These are phyloP conservation scores for Leguminivora glycinivorella DNA, from an alignment of 1,140 invertebrate species.

Conservation along the genomic window DNA sequence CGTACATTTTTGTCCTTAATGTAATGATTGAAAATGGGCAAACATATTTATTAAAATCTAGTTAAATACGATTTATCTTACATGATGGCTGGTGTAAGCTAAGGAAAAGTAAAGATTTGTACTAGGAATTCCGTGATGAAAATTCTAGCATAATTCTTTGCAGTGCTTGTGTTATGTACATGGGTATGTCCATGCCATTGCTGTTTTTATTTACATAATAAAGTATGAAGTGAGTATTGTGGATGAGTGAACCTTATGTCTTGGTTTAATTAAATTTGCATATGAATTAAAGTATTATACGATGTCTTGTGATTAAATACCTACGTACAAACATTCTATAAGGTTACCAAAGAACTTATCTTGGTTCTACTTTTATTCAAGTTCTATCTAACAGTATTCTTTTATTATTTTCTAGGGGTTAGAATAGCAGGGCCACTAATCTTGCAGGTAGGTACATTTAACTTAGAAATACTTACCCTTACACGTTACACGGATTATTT, in stretches of 20 bases:
- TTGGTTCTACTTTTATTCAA: conserved; percentile 7
- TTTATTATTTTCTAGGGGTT: conserved; percentile 7
- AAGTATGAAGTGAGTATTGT: not conserved
- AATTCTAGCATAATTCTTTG: not conserved
- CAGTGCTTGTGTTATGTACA: conserved; percentile 12
- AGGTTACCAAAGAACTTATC: conserved; percentile 17
- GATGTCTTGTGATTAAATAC: conserved; percentile 25
- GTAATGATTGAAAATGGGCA: conserved; percentile 2
- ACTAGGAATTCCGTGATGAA: not conserved
- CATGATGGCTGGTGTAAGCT: conserved; percentile 17
- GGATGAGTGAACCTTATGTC: not conserved
- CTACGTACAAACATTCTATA: conserved; percentile 27
- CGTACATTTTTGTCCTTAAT: conserved; percentile 16
- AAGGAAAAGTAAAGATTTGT: conserved; percentile 8
- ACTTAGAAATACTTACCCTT: not conserved
- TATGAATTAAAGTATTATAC: conserved; percentile 24
- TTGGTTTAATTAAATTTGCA: conserved; percentile 25
- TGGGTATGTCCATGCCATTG: conserved; percentile 18
- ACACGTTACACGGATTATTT: not conserved
- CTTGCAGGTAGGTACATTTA: not conserved
- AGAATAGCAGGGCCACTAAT: not conserved
- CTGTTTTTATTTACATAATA: conserved; percentile 22
- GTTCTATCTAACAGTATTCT: conserved; percentile 1
- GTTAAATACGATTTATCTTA: conserved; percentile 14
- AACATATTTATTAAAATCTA: conserved; percentile 22